Base-by-base conservation (phyloP, 2,113 vertebrate genomes). In the Oryzias celebensis region DNA sequence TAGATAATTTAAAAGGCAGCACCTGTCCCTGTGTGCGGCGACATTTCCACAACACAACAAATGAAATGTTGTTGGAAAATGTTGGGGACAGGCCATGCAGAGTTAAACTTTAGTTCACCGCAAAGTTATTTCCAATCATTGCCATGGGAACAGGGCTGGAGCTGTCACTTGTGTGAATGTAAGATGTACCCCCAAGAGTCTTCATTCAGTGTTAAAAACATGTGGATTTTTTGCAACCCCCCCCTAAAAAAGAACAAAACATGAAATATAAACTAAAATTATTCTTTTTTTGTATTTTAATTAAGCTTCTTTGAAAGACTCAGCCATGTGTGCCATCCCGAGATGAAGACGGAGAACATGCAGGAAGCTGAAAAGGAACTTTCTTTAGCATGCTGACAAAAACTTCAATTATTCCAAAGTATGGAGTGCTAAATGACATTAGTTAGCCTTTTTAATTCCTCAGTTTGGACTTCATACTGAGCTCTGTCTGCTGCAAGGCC, bases 121-220 rank as follows among this genome's bases (percentile, higher is more conserved):
- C 66, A 76, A 70, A 76, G 60, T 77, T 76, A 55, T 70, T 82
- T 68, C 77, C 59, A 8, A 50, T 23, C 53, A 74, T 76, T 62
- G 65, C 73, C 64, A 82, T 85, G 75, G 75, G 68, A 82, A 78
- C 79, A 51, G 68, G 1, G 55, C 46, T 46, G 36, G 31, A 43
- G 68, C 70, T 43, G 51, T 71, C 55, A 73, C 52, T 46, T 74
- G 52, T 41, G 46, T 71, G 16, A 31, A 20, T 46, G 68, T 16
- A 78, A 64, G 56, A 71, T 55, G 67, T 56, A 46, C 58, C 62
- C 52, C 60, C 65, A 68, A 50, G 69, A 62, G 43, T 62, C 43
- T 71, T 65, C n/a, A 31, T 61, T 47, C 52, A 42, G 36, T 54
- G 20, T 14, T n/a, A 13, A 18, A 58, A 36, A 17, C 45, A 26